Percentiles rank a stretch among this genome's conserved stretches.
phyloP scores from a whole-genome alignment of 2,797 vertebrate genomes.

The Crypturellus tataupa region DNA sequence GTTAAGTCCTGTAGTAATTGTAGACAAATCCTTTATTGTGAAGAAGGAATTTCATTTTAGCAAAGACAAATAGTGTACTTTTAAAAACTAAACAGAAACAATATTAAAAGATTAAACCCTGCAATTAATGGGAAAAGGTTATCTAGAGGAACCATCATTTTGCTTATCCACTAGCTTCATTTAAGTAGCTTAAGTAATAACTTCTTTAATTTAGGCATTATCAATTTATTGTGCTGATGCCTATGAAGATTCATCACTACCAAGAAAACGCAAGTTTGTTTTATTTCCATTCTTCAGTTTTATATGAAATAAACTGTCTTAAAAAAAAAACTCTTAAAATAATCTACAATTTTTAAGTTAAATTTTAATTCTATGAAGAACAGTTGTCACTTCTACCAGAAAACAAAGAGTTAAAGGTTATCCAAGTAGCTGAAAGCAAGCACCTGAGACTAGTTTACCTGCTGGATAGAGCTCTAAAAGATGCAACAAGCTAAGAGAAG shows the following conservation, averaged over 20 bases:
- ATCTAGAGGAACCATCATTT: neutral
- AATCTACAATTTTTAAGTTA: neutral
- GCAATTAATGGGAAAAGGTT: neutral
- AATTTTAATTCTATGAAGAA: neutral
- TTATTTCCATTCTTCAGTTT: too few species aligned
- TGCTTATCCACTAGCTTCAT: neutral
- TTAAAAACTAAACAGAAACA: neutral
- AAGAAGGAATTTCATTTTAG: neutral
- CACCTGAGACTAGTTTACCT: neutral
- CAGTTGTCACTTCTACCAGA: neutral
- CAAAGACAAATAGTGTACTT: neutral
- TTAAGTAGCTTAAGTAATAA: neutral
- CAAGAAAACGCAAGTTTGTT: neutral
- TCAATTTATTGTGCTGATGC: neutral
- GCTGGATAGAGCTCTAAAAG: conserved; percentile 35
- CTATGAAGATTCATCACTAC: neutral
- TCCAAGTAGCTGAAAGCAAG: neutral
- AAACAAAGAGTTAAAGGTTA: conserved; percentile 37
- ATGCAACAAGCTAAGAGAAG: neutral
- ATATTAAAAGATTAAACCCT: neutral
- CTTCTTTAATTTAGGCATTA: neutral
- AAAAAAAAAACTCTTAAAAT: too few species aligned
- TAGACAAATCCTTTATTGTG: neutral
- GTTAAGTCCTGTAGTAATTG: neutral
- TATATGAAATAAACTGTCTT: too few species aligned